These are phyloP conservation scores for Noctilio leporinus DNA, from an alignment of 2,113 vertebrate species.

Conservation along the genomic window DNA sequence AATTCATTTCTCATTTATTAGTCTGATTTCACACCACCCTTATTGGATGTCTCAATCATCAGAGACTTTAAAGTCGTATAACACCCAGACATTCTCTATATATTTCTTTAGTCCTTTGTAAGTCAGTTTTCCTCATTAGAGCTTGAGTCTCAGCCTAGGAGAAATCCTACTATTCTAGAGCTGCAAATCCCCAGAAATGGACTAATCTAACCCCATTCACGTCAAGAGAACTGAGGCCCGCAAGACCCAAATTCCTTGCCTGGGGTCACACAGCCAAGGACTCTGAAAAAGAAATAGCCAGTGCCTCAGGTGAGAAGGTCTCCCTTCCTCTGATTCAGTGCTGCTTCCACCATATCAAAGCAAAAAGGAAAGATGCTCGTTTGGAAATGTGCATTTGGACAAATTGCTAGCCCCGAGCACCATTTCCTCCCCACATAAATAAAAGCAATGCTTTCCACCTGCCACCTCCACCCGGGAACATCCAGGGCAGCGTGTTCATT, in stretches of 20 bases:
- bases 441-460: slow-evolving; percentile 4
- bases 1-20: slow-evolving; percentile 58
- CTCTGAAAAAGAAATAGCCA: neutral
- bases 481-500: neutral
- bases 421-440: neutral
- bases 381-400: neutral
- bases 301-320: neutral
- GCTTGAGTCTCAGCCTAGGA: neutral
- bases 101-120: neutral
- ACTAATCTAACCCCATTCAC: neutral
- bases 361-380: neutral
- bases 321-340: neutral
- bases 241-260: neutral
- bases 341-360: neutral
- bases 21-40: slow-evolving; percentile 35
- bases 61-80: slow-evolving; percentile 8
- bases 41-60: slow-evolving; percentile 23
- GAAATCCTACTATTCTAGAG: neutral
- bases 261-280: neutral
- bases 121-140: neutral
- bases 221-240: neutral
- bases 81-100: neutral
- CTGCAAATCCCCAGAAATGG: neutral
- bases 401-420: neutral
- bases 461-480: neutral